phyloP scores from a whole-genome alignment of 2,888 invertebrate genomes.

The Poecilus cupreus region DNA sequence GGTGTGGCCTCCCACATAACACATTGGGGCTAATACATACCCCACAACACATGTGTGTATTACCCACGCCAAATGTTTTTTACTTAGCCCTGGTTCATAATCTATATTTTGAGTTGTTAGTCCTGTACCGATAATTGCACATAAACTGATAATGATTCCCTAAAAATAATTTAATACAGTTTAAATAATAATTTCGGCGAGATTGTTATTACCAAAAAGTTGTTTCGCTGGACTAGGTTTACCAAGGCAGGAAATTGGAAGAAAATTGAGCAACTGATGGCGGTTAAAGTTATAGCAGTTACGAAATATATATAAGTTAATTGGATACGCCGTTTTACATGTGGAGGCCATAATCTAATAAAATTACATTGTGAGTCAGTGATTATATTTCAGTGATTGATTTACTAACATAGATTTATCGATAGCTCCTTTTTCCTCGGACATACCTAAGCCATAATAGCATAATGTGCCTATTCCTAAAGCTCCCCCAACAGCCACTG shows the following conservation, averaged over 20 bases:
- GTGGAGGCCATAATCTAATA: slow-evolving; percentile 93
- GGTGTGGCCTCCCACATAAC: slow-evolving; percentile 93
- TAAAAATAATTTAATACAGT: slow-evolving; percentile 67
- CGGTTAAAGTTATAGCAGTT: slow-evolving; percentile 88
- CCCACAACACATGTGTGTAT: slow-evolving; percentile 91
- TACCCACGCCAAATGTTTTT: slow-evolving; percentile 93
- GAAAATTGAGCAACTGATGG: slow-evolving; percentile 85
- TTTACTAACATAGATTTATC: slow-evolving; percentile 89
- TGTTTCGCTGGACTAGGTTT: too few relatives aligned
- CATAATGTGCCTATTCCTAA: slow-evolving; percentile 94
- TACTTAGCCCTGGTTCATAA: slow-evolving; percentile 88
- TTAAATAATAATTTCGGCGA: too few relatives aligned
- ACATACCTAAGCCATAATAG: slow-evolving; percentile 94
- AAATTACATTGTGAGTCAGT: slow-evolving; percentile 46
- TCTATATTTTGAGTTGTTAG: slow-evolving; percentile 88
- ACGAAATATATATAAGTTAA: slow-evolving; percentile 95
- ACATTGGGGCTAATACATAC: slow-evolving; percentile 93
- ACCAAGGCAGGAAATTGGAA: too few relatives aligned
- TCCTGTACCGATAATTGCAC: slow-evolving; percentile 92
- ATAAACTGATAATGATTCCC: slow-evolving; percentile 87
- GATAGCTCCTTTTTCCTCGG: slow-evolving; percentile 85
- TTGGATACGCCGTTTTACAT: slow-evolving; percentile 91
- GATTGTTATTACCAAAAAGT: too few relatives aligned
- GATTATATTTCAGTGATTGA: slow-evolving; percentile 15
- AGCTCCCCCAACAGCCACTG: slow-evolving; percentile 91